Percentiles rank a stretch among this genome's conserved stretches.
Evolutionary conservation across 1,140 invertebrate species (phyloP).

Genomic region (Nephila pilipes): DNA sequence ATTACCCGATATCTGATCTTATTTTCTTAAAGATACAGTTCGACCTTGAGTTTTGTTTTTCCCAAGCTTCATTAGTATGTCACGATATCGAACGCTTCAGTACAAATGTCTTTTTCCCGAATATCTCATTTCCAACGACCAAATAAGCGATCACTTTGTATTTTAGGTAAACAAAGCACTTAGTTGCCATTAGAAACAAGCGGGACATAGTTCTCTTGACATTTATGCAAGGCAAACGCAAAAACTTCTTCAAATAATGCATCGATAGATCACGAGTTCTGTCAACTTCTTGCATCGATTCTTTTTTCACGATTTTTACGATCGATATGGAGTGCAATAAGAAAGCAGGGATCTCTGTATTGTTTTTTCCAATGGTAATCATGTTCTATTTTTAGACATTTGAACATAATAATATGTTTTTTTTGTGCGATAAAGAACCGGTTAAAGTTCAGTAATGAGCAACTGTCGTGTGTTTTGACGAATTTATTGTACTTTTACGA

Average conservation of each 20-base stretch:
- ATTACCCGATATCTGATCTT: neutral
- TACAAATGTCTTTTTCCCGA: neutral
- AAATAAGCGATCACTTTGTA: neutral
- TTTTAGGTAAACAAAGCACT: neutral
- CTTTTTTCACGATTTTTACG: neutral
- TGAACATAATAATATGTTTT: neutral
- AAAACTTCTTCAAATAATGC: neutral
- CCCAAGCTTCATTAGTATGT: neutral
- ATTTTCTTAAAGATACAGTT: neutral
- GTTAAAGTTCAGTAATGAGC: neutral
- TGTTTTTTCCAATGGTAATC: neutral
- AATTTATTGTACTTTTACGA: too few species aligned
- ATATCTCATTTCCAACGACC: neutral
- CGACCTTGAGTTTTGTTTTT: neutral
- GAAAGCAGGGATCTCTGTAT: neutral
- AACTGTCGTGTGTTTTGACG: too few species aligned
- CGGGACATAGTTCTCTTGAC: neutral
- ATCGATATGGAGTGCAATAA: neutral
- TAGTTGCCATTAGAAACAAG: conserved; percentile 15
- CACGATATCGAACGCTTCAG: neutral
- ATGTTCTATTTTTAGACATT: neutral
- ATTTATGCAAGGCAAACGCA: neutral
- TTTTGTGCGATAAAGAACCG: neutral
- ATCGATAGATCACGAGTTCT: conserved; percentile 19
- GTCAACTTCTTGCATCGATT: neutral